Evolutionary conservation across 1,140 invertebrate genomes (phyloP).

Genomic region (Atta texana): DNA sequence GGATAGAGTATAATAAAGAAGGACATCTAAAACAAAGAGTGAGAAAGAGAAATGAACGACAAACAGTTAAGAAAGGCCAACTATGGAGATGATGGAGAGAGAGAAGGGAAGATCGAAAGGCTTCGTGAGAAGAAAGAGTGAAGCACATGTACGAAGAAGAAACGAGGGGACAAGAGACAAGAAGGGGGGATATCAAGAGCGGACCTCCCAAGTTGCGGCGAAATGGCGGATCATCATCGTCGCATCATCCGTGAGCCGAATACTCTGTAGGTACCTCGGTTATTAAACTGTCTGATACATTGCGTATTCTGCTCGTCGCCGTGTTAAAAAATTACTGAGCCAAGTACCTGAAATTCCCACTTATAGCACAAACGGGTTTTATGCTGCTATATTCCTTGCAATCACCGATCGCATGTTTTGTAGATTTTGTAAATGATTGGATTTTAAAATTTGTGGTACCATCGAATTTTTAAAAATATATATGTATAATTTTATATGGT

Average conservation of each 20-base stretch:
- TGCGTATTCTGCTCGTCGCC: constrained; percentile 51
- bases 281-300: constrained; percentile 68
- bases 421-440: not conserved
- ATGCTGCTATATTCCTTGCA: not conserved
- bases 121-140: constrained; percentile 71
- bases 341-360: constrained; percentile 65
- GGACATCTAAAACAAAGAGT: constrained; percentile 66
- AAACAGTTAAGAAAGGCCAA: constrained; percentile 73
- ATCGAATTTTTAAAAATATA: not conserved
- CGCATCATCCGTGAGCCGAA: constrained; percentile 85
- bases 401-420: not conserved
- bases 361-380: constrained; percentile 66
- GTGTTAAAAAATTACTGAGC: constrained; percentile 71
- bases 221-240: constrained; percentile 86
- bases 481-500: not conserved
- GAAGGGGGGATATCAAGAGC: constrained; percentile 84
- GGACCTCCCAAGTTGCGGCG: constrained; percentile 86
- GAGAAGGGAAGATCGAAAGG: constrained; percentile 57
- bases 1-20: constrained; percentile 51
- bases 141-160: constrained; percentile 83
- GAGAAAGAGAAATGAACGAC: constrained; percentile 68
- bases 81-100: constrained; percentile 74
- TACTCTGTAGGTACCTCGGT: constrained; percentile 68
- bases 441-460: not conserved
- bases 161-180: constrained; percentile 76